phyloP scores from a whole-genome alignment of 2,113 vertebrate species.

The Pungitius pungitius region DNA sequence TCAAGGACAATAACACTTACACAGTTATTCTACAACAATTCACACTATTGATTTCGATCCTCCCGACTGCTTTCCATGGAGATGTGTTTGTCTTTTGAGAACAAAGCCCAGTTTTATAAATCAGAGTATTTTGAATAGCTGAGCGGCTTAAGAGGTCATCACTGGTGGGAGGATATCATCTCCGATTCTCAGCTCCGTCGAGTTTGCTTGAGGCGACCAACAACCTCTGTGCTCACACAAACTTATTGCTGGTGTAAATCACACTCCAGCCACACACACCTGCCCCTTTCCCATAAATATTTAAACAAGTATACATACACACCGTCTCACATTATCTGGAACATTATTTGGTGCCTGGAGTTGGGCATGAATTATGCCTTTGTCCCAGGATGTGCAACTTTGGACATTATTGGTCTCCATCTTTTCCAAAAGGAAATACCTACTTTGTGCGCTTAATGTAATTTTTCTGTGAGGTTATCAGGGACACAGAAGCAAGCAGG shows the following conservation, averaged over 20 bases:
- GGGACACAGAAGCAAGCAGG: constrained; percentile 48
- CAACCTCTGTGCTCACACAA: constrained; percentile 59
- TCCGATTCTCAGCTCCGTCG: constrained; percentile 44
- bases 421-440: constrained; percentile 15
- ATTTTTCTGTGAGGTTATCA: constrained; percentile 38
- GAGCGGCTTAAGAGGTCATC: constrained; percentile 53
- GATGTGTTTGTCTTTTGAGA: constrained; percentile 6
- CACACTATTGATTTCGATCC: constrained; percentile 36
- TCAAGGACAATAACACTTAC: not conserved
- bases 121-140: constrained; percentile 37
- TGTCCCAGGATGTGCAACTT: constrained; percentile 14
- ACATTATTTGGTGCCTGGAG: constrained; percentile 38
- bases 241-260: constrained; percentile 75
- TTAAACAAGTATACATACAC: constrained; percentile 64
- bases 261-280: constrained; percentile 41
- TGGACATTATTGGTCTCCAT: constrained; percentile 13
- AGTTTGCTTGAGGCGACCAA: constrained; percentile 53
- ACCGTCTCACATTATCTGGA: constrained; percentile 22
- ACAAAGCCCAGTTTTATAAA: constrained; percentile 16
- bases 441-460: not conserved
- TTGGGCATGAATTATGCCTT: constrained; percentile 26
- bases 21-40: not conserved
- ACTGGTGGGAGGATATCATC: constrained; percentile 52
- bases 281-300: constrained; percentile 63
- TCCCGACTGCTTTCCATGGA: not conserved